Conservation (phyloP, 1,140 invertebrate species). For the Tetramorium parvispinum region DNA sequence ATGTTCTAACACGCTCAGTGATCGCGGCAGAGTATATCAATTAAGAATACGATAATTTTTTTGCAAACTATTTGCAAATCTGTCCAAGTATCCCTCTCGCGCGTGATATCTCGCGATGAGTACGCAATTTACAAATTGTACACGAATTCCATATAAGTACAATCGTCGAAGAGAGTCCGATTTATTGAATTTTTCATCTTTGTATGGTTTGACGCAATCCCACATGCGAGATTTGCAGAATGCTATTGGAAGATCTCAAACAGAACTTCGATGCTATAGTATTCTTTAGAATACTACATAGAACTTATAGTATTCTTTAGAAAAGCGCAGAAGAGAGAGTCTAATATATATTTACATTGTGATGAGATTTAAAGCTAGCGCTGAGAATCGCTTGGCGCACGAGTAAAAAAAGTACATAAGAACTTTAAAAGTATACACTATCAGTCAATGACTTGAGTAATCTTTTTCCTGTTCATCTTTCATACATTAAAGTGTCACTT, state of each 20-base stretch:
- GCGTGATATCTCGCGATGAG: neutral
- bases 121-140: constrained; percentile 53
- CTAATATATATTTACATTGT: constrained; percentile 39
- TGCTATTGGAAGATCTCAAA: constrained; percentile 33
- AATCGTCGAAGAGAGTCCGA: neutral
- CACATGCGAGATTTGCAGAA: neutral
- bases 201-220: neutral
- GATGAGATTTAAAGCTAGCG: constrained; percentile 5
- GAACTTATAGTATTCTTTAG: neutral
- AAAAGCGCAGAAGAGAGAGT: constrained; percentile 8
- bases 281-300: constrained; percentile 25
- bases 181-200: neutral
- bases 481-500: neutral
- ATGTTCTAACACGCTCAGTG: constrained; percentile 26
- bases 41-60: constrained; percentile 17
- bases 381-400: neutral
- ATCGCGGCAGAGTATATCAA: constrained; percentile 33
- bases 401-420: constrained; percentile 4
- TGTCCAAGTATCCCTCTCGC: neutral
- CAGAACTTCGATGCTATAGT: constrained; percentile 20
- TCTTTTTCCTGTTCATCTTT: neutral
- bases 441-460: neutral
- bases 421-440: neutral
- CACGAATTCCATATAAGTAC: constrained; percentile 18
- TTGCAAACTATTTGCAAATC: constrained; percentile 41